Percentiles rank a stretch among this genome's conserved stretches.
Evolutionary conservation across 2,888 invertebrate species (phyloP).

Genomic region (Pasiphila rectangulata): DNA sequence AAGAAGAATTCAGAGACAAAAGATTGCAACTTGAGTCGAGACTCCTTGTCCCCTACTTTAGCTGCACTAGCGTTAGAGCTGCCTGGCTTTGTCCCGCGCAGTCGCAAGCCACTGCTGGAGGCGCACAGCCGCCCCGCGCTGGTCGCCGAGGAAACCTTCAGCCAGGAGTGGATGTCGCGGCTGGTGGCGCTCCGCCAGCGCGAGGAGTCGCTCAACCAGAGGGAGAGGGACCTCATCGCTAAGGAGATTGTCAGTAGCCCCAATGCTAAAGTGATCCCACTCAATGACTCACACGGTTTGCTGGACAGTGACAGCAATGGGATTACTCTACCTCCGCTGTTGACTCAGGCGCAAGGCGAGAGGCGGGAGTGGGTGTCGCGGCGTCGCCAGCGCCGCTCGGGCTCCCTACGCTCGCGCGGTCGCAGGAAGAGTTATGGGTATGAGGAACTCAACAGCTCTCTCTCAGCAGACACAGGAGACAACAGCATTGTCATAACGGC

Average conservation of each 20-base stretch:
- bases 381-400: constrained; percentile 51
- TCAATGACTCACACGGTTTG: constrained; percentile 42
- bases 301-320: constrained; percentile 53
- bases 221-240: constrained; percentile 70
- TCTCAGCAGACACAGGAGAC: constrained; percentile 81
- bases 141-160: constrained; percentile 78
- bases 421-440: constrained; percentile 67
- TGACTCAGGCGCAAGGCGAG: constrained; percentile 43
- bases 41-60: constrained; percentile 65
- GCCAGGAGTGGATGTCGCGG: constrained; percentile 81
- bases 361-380: constrained; percentile 45
- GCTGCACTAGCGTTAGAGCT: constrained; percentile 72
- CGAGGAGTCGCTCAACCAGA: constrained; percentile 74
- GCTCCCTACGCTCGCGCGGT: constrained; percentile 49
- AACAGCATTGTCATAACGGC: constrained; percentile 78
- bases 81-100: constrained; percentile 71
- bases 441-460: constrained; percentile 81
- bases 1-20: constrained; percentile 37
- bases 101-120: constrained; percentile 51
- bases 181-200: constrained; percentile 73
- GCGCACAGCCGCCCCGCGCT: constrained; percentile 63
- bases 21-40: constrained; percentile 37
- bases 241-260: constrained; percentile 72
- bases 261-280: constrained; percentile 49
- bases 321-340: constrained; percentile 66